phyloP scores from a whole-genome alignment of 2,888 invertebrate genomes.

The Synanthedon formicaeformis region DNA sequence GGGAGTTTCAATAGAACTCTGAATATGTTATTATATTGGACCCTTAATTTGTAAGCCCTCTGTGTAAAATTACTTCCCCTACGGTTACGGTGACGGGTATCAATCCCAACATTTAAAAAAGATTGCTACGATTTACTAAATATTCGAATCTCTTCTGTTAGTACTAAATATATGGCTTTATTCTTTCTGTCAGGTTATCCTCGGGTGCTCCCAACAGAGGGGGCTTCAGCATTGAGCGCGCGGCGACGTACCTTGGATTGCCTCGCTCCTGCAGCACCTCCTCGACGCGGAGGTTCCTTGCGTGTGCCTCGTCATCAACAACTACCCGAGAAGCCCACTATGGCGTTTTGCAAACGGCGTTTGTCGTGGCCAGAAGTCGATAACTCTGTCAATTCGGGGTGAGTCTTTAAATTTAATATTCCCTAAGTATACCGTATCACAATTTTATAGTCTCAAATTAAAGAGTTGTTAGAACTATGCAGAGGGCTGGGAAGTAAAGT shows the following conservation, averaged over 20 bases:
- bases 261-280: constrained; percentile 62
- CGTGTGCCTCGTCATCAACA: constrained; percentile 69
- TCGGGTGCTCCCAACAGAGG: constrained; percentile 79
- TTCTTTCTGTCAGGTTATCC: constrained; percentile 71
- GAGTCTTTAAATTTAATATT: constrained; percentile 29
- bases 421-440: not conserved
- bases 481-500: too few relatives aligned
- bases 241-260: constrained; percentile 76
- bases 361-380: constrained; percentile 89
- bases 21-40: too few relatives aligned
- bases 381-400: constrained; percentile 86
- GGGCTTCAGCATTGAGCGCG: constrained; percentile 65
- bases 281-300: constrained; percentile 70
- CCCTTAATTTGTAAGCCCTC: too few relatives aligned
- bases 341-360: constrained; percentile 82
- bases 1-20: too few relatives aligned
- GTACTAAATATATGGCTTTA: not conserved
- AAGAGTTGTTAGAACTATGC: too few relatives aligned
- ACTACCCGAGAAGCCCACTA: constrained; percentile 75
- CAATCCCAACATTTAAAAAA: too few relatives aligned
- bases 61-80: too few relatives aligned
- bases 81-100: too few relatives aligned
- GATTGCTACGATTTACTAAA: too few relatives aligned
- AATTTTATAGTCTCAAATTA: too few relatives aligned
- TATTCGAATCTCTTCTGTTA: too few relatives aligned